Evolutionary conservation across 2,113 vertebrate genomes (phyloP), one percentile per base, ranked within the genome.

Genomic region (Neotragus pygmaeus): DNA sequence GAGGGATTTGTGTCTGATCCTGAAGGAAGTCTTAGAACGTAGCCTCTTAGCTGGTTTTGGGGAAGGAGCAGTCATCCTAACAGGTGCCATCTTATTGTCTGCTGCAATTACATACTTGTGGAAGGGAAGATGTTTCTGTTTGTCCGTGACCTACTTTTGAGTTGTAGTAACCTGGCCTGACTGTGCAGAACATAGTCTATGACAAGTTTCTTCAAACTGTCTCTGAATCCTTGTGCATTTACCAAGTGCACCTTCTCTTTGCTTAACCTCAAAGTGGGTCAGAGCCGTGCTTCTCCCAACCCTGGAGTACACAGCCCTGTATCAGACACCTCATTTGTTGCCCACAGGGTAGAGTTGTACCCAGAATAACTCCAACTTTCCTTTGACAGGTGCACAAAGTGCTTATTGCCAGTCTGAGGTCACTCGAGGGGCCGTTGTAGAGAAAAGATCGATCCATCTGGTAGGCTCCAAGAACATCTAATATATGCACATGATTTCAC

Each of bases 401-500:
- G 17, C 60, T 95, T 70, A 36, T 88, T 95, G 81, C 62, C 78
- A 77, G 17, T 57, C 60, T 85, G 45, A 95, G 90, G 88, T 80
- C 57, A n/a, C 21, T 51, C 49, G 12, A 21, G 51, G 60, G 77
- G 75, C 88, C 39, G 33, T 80, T 36, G 12, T 58, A 64, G 89
- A 94, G 93, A 93, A 95, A 93, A n/a, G 70, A 80, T 64, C 55
- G 45, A 77, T 70, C 96, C 97, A 96, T 97, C 95, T 96, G 97
- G 77, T 93, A 91, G 93, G 45, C 78, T 97, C 81, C 82, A 60
- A 66, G 95, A 96, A 84, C 92, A 60, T 96, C 88, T 91, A 94
- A 96, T 91, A 28, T 90, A 94, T 95, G 97, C 90, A 88, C 93
- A 93, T 58, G 88, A 96, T 85, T 96, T 97, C 95, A 80, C 97